Conservation (phyloP, 1,140 invertebrate genomes). For the Eulimnadia texana region DNA sequence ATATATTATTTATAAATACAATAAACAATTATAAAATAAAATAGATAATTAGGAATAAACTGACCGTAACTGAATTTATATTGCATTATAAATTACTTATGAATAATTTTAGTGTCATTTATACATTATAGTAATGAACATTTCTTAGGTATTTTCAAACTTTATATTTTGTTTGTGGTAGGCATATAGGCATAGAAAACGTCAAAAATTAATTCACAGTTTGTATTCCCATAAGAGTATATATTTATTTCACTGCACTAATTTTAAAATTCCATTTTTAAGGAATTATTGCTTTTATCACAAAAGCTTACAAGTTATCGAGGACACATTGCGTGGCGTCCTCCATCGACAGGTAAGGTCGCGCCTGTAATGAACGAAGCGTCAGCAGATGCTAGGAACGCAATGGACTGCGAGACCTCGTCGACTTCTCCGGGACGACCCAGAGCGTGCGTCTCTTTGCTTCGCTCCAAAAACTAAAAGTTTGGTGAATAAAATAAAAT, state of each 20-base stretch:
- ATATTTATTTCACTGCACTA: no score
- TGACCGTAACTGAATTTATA: not conserved
- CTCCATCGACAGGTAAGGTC: constrained; percentile 66
- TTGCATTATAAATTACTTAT: not conserved
- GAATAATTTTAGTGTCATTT: not conserved
- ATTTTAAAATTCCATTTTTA: not conserved
- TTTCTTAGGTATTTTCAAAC: not conserved
- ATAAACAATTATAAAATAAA: not conserved
- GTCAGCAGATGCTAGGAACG: constrained; percentile 65
- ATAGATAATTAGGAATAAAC: not conserved
- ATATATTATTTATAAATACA: not conserved
- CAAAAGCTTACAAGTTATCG: constrained; percentile 30
- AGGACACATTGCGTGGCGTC: constrained; percentile 58
- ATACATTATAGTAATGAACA: not conserved
- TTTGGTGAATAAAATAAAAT: not conserved
- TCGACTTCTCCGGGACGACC: constrained; percentile 54
- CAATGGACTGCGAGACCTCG: constrained; percentile 66
- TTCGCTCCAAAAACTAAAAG: constrained; percentile 55
- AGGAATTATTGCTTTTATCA: not conserved
- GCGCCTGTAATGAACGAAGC: constrained; percentile 69
- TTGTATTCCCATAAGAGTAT: not conserved
- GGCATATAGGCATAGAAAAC: not conserved
- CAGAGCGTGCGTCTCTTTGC: constrained; percentile 61
- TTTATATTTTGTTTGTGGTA: not conserved
- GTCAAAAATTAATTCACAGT: not conserved